Evolutionary conservation across 2,113 vertebrate species (phyloP).

Genomic region (Heterocephalus glaber): DNA sequence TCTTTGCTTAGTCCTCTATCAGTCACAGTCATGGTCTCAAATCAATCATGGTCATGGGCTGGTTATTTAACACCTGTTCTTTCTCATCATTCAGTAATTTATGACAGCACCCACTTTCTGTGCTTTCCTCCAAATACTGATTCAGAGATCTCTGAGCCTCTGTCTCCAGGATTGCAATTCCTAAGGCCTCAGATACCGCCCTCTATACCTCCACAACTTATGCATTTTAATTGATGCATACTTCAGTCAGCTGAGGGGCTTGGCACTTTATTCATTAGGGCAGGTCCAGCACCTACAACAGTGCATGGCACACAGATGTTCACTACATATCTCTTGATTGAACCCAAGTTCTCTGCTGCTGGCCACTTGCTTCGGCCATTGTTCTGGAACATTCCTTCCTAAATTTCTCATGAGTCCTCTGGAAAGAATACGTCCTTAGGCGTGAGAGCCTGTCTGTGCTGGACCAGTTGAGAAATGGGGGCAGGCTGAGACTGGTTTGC

Average conservation of each 20-base stretch:
- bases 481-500: constrained; percentile 65
- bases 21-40: not conserved
- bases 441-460: constrained; percentile 12
- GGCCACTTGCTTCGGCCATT: not conserved
- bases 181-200: not conserved
- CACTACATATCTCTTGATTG: not conserved
- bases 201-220: not conserved
- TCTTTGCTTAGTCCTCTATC: not conserved
- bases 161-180: too few relatives aligned
- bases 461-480: not conserved
- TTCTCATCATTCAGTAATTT: not conserved
- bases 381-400: not conserved
- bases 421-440: not conserved
- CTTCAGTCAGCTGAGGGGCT: not conserved
- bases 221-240: not conserved
- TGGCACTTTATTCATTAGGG: not conserved
- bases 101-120: not conserved
- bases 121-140: not conserved
- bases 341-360: not conserved
- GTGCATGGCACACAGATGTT: not conserved
- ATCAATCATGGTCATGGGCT: not conserved
- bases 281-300: not conserved
- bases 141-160: not conserved
- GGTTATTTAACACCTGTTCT: not conserved
- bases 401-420: not conserved